Conservation (phyloP, 2,888 invertebrate genomes). For the Escarpia spicata region DNA sequence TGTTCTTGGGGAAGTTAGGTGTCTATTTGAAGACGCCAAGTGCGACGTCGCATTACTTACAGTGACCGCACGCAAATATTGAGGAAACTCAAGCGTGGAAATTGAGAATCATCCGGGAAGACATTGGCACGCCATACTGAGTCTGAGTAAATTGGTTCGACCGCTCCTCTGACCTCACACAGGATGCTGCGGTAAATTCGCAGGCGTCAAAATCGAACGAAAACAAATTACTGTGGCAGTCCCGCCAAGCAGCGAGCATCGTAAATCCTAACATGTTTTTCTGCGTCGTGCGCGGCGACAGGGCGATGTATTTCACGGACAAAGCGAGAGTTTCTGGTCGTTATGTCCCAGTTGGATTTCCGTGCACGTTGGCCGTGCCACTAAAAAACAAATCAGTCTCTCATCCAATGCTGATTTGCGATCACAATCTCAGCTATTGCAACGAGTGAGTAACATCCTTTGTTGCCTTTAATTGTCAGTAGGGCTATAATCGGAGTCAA, state of each 20-base stretch:
- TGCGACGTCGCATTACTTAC: background rate
- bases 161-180: background rate
- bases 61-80: slow-evolving; percentile 8
- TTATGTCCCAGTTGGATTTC: background rate
- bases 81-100: background rate
- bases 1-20: too few species aligned
- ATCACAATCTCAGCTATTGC: background rate
- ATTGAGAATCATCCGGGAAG: background rate
- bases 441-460: background rate
- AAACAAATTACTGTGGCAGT: background rate
- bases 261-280: background rate
- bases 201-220: background rate
- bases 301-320: background rate
- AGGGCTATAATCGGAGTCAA: background rate
- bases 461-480: background rate
- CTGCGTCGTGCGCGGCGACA: background rate
- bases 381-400: background rate
- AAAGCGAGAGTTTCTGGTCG: background rate
- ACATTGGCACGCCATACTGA: background rate
- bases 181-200: background rate
- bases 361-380: background rate
- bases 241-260: background rate
- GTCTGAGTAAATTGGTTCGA: background rate
- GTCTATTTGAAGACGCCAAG: background rate
- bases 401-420: background rate